phyloP scores from a whole-genome alignment of 2,888 invertebrate genomes.

The Epirrhoe alternata region DNA sequence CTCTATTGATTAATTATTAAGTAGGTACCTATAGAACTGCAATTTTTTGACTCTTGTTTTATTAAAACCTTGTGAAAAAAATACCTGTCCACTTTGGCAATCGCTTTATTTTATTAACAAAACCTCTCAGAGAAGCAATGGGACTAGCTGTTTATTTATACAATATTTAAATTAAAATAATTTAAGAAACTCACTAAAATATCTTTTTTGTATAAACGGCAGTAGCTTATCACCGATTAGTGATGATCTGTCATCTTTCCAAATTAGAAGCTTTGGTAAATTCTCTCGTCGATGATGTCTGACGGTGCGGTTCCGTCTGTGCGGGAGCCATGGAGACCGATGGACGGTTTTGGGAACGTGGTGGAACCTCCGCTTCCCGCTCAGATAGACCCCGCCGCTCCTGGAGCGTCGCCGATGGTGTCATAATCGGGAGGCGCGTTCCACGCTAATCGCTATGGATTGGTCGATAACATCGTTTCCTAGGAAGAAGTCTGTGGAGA shows the following conservation, averaged over 20 bases:
- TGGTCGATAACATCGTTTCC: slow-evolving; percentile 89
- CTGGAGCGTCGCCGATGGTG: slow-evolving; percentile 60
- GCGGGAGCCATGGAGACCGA: slow-evolving; percentile 66
- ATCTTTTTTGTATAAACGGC: slow-evolving; percentile 36
- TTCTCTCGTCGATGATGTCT: slow-evolving; percentile 40
- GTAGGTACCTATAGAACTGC: slow-evolving; percentile 43
- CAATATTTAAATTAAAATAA: slow-evolving; percentile 53
- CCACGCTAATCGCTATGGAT: slow-evolving; percentile 83
- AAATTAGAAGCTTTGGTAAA: slow-evolving; percentile 21
- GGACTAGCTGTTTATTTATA: slow-evolving; percentile 65
- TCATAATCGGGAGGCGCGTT: slow-evolving; percentile 76
- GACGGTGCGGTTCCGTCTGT: slow-evolving; percentile 49
- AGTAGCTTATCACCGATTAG: slow-evolving; percentile 18
- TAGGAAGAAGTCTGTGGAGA: slow-evolving; percentile 90
- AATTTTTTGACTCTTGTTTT: slow-evolving; percentile 7
- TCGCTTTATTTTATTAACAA: slow-evolving; percentile 48
- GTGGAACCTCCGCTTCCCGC: slow-evolving; percentile 39
- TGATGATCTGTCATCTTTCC: slow-evolving; percentile 22
- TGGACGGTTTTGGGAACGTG: slow-evolving; percentile 40
- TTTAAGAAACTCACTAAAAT: slow-evolving; percentile 63
- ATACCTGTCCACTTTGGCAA: slow-evolving; percentile 51
- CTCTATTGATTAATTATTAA: slow-evolving; percentile 54
- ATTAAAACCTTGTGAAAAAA: slow-evolving; percentile 7
- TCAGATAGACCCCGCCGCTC: slow-evolving; percentile 66
- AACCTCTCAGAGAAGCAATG: slow-evolving; percentile 54